Conservation (phyloP, 2,113 vertebrate species). For the Mugil cephalus region DNA sequence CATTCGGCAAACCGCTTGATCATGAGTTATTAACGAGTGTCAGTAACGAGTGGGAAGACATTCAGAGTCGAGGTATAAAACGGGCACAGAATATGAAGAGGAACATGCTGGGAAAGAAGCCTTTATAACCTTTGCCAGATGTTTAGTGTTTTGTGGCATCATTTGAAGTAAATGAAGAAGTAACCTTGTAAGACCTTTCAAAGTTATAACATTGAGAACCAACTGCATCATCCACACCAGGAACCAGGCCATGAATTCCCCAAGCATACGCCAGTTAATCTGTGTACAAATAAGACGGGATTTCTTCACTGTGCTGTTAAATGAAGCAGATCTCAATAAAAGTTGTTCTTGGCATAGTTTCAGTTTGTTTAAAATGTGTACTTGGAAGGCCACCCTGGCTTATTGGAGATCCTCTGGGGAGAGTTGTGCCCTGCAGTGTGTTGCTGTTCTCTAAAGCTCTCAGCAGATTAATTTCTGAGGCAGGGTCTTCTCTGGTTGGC, state of each 20-base stretch:
- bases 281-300: neutral
- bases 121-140: no score
- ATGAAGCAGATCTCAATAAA: conserved; percentile 35
- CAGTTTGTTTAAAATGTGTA: conserved; percentile 11
- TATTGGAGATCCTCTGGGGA: conserved; percentile 9
- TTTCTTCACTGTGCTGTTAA: conserved; percentile 17
- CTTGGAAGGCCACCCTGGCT: conserved; percentile 19
- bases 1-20: no score
- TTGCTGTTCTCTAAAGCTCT: conserved; percentile 21
- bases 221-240: neutral
- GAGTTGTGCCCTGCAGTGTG: conserved; percentile 10
- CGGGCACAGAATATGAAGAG: no score
- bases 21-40: no score
- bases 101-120: no score
- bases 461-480: conserved; percentile 16
- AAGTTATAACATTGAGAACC: neutral
- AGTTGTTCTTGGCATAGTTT: conserved; percentile 17
- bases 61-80: no score
- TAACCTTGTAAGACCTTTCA: neutral
- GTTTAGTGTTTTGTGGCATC: neutral
- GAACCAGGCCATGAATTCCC: neutral
- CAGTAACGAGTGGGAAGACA: no score
- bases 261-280: conserved; percentile 16
- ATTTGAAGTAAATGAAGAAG: neutral
- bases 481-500: neutral